These are phyloP conservation scores for Antedon bifida DNA, from an alignment of 35 echinoderm and acorn worm genomes.

Conservation along the genomic window DNA sequence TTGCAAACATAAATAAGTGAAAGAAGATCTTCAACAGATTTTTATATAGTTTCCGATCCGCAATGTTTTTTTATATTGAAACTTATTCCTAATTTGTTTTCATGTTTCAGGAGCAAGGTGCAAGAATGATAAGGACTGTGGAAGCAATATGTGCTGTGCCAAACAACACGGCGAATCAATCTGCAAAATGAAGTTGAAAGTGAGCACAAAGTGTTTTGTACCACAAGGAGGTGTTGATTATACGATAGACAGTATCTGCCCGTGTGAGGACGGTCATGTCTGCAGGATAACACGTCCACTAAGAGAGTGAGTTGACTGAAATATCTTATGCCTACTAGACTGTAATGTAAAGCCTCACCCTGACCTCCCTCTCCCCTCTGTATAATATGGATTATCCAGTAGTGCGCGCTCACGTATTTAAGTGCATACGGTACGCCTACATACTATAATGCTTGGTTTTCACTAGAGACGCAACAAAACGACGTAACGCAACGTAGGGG, in stretches of 20 bases:
- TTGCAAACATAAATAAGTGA: no score
- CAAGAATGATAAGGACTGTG: constrained; percentile 62
- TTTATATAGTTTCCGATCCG: no score
- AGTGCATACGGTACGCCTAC: not conserved
- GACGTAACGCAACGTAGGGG: no score
- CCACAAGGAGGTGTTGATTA: constrained; percentile 75
- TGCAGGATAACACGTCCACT: constrained; percentile 30
- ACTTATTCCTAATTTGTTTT: not conserved
- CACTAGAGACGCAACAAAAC: no score
- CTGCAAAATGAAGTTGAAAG: constrained; percentile 52
- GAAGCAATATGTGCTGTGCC: constrained; percentile 50
- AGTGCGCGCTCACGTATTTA: no score
- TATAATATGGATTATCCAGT: no score
- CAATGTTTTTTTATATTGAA: no score
- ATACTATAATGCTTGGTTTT: no score
- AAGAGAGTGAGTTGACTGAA: not conserved
- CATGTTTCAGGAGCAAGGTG: constrained; percentile 56
- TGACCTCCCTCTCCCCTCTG: no score
- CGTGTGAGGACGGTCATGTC: constrained; percentile 53
- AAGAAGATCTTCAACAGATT: no score
- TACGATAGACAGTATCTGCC: constrained; percentile 77
- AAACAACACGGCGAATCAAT: constrained; percentile 91
- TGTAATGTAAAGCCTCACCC: no score
- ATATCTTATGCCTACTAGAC: no score
- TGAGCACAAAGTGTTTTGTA: constrained; percentile 64